These are phyloP conservation scores for Ctenopoma kingsleyae DNA, from an alignment of 2,797 vertebrate species.

Conservation along the genomic window DNA sequence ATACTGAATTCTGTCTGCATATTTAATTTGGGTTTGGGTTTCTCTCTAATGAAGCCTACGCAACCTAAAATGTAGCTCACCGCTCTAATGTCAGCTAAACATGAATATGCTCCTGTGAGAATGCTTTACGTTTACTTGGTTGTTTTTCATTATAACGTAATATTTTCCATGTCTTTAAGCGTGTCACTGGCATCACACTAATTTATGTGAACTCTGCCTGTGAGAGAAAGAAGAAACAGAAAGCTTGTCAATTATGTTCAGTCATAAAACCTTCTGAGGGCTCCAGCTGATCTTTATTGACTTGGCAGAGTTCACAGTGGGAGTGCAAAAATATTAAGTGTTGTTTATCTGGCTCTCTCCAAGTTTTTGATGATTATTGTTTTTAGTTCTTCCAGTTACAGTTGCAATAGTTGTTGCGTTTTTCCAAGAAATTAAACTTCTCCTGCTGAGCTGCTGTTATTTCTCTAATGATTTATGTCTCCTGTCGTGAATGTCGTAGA, in stretches of 20 bases:
- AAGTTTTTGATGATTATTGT: slow-evolving; percentile 70
- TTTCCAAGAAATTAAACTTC: slow-evolving; percentile 64
- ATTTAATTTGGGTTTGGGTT: slow-evolving; percentile 28
- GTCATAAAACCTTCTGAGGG: slow-evolving; percentile 73
- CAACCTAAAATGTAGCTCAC: slow-evolving; percentile 31
- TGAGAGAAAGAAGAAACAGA: slow-evolving; percentile 69
- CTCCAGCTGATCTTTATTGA: slow-evolving; percentile 76
- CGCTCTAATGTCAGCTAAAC: slow-evolving; percentile 48
- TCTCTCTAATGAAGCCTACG: slow-evolving; percentile 48
- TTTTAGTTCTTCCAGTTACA: slow-evolving; percentile 66
- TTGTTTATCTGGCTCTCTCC: slow-evolving; percentile 77
- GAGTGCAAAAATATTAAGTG: slow-evolving; percentile 78
- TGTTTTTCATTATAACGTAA: slow-evolving; percentile 66
- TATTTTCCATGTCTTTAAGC: slow-evolving; percentile 73
- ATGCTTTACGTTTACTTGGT: slow-evolving; percentile 60
- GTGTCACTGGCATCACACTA: slow-evolving; percentile 67
- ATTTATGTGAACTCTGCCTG: slow-evolving; percentile 72
- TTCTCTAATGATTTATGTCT: slow-evolving; percentile 42
- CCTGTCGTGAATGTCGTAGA: slow-evolving; percentile 32
- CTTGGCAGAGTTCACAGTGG: slow-evolving; percentile 66
- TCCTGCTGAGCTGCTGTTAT: slow-evolving; percentile 19
- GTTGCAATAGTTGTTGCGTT: slow-evolving; percentile 51
- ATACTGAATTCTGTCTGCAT: slow-evolving; percentile 8
- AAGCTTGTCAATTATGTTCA: slow-evolving; percentile 73
- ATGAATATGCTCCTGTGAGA: slow-evolving; percentile 43